A percentile compares a stretch with the other conserved stretches of the same genome.
Evolutionary conservation across 2,888 invertebrate species (phyloP).

Genomic region (Cantharis flavilabris): DNA sequence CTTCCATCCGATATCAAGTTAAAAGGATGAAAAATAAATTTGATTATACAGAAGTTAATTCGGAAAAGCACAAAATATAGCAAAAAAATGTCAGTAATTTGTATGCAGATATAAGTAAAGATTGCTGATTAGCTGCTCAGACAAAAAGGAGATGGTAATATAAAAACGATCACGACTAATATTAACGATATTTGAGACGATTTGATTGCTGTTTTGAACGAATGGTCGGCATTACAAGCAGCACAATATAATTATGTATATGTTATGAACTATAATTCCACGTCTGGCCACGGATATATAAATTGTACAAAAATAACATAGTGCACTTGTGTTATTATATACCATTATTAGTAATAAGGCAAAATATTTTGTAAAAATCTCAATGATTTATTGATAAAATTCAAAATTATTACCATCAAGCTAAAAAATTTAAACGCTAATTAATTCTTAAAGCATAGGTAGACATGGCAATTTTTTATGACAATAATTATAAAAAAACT

Average conservation of each 20-base stretch:
- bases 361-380: slow-evolving; percentile 24
- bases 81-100: slow-evolving; percentile 9
- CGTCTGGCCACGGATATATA: slow-evolving; percentile 43
- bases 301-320: slow-evolving; percentile 41
- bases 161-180: slow-evolving; percentile 38
- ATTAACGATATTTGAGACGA: slow-evolving; percentile 38
- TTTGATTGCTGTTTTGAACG: slow-evolving; percentile 32
- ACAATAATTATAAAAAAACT: neutral
- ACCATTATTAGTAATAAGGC: slow-evolving; percentile 39
- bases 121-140: slow-evolving; percentile 13
- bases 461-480: neutral
- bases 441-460: neutral
- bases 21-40: neutral
- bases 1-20: neutral
- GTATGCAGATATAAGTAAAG: slow-evolving; percentile 19
- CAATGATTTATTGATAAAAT: slow-evolving; percentile 18
- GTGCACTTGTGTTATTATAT: slow-evolving; percentile 43
- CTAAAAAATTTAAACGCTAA: neutral
- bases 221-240: slow-evolving; percentile 34
- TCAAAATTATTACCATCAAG: neutral
- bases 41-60: neutral
- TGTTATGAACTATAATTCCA: slow-evolving; percentile 47
- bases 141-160: slow-evolving; percentile 30
- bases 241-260: slow-evolving; percentile 46
- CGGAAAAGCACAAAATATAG: neutral